Percentiles rank a stretch among this genome's conserved stretches.
phyloP scores from a whole-genome alignment of 37 sponge, comb jelly and placozoan genomes.

The Chondrilla cf. caribensis region DNA sequence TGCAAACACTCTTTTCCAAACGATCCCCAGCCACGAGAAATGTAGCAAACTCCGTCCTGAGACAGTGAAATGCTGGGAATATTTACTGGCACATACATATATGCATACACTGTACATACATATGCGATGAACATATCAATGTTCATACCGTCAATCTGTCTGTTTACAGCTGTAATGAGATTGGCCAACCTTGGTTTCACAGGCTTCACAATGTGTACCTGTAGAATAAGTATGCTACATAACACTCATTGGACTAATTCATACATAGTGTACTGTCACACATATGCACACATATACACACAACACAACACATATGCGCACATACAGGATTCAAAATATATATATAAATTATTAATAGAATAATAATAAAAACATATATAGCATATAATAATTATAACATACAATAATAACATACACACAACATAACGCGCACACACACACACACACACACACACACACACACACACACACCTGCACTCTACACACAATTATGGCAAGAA shows the following conservation, averaged over 20 bases:
- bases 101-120: neutral
- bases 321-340: neutral
- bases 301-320: neutral
- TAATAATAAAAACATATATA: neutral
- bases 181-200: conserved; percentile 42
- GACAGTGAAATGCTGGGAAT: neutral
- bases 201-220: conserved; percentile 83
- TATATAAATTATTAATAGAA: neutral
- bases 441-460: too few relatives aligned
- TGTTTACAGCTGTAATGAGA: conserved; percentile 38
- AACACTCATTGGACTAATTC: neutral
- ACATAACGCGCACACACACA: too few relatives aligned
- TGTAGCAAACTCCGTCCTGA: conserved; percentile 63
- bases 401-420: too few relatives aligned
- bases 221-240: neutral
- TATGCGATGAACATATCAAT: neutral
- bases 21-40: conserved; percentile 67
- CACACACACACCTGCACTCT: too few relatives aligned
- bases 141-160: conserved; percentile 16
- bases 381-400: too few relatives aligned
- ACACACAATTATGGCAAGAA: too few relatives aligned
- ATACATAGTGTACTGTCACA: neutral
- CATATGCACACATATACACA: neutral
- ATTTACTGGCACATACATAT: neutral
- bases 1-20: conserved; percentile 53